Evolutionary conservation across 2,113 vertebrate genomes (phyloP).

Genomic region (Chloropsis hardwickii): DNA sequence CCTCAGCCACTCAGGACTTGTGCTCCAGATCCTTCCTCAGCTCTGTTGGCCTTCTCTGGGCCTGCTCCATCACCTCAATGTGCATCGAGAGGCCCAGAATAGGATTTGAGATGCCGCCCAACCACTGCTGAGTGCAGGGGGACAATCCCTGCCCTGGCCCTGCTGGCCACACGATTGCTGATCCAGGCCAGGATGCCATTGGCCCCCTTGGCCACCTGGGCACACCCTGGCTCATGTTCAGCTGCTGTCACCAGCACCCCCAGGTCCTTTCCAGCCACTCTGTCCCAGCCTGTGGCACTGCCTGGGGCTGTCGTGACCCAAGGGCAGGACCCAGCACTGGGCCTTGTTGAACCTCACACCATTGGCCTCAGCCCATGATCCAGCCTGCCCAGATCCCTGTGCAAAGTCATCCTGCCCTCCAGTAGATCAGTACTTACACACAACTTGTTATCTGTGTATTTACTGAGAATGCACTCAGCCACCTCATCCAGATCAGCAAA

Average conservation of each 20-base stretch:
- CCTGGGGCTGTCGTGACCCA: neutral
- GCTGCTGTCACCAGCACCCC: neutral
- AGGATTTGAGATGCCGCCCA: neutral
- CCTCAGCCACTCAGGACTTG: neutral
- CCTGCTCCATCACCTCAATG: neutral
- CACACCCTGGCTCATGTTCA: neutral
- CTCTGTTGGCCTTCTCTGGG: neutral
- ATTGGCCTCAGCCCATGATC: neutral
- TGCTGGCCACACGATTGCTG: neutral
- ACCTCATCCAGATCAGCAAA: neutral
- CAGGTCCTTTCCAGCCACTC: neutral
- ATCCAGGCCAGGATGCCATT: neutral
- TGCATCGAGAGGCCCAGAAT: neutral
- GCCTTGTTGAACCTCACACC: neutral
- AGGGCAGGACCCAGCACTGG: rapidly evolving
- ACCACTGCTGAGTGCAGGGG: neutral
- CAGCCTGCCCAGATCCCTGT: neutral
- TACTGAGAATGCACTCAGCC: neutral
- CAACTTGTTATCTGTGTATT: neutral
- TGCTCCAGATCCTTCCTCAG: neutral
- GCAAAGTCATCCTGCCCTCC: neutral
- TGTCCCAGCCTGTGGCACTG: rapidly evolving
- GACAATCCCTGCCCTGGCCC: neutral
- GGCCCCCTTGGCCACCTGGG: neutral
- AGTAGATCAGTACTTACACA: neutral